Conservation (phyloP, 2,888 invertebrate genomes). For the Aspidiotus rigidus region DNA sequence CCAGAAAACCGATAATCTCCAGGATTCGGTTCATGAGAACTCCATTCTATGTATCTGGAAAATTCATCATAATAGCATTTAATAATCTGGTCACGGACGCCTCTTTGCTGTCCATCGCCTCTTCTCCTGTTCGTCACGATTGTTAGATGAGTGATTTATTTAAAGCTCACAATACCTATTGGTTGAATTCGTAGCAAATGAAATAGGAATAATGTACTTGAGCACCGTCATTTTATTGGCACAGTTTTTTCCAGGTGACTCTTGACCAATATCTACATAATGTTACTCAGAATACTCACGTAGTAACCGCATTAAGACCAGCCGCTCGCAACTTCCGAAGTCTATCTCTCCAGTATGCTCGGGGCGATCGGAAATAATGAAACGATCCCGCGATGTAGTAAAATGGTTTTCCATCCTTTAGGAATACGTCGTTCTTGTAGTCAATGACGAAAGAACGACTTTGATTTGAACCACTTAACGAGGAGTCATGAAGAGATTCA, state of each 20-base stretch:
- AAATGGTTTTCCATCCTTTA: slow-evolving; percentile 63
- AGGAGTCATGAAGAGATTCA: too few relatives aligned
- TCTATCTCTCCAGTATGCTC: slow-evolving; percentile 68
- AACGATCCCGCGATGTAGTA: slow-evolving; percentile 67
- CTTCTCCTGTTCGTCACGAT: too few relatives aligned
- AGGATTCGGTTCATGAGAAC: slow-evolving; percentile 69
- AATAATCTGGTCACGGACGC: too few relatives aligned
- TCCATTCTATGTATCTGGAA: slow-evolving; percentile 77
- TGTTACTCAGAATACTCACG: slow-evolving; percentile 48
- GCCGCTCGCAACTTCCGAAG: slow-evolving; percentile 66
- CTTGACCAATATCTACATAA: too few relatives aligned
- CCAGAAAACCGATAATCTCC: slow-evolving; percentile 60
- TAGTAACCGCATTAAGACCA: slow-evolving; percentile 78
- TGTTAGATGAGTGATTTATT: too few relatives aligned
- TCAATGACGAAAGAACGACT: slow-evolving; percentile 46
- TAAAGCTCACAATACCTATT: too few relatives aligned
- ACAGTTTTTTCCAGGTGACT: too few relatives aligned
- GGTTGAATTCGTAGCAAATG: too few relatives aligned
- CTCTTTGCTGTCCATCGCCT: too few relatives aligned
- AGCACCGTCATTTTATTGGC: too few relatives aligned
- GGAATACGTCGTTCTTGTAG: slow-evolving; percentile 53
- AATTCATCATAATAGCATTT: neutral
- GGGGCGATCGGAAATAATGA: slow-evolving; percentile 77
- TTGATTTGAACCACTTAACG: neutral
- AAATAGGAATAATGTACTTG: too few relatives aligned